A percentile compares a stretch with the other conserved stretches of the same genome.
Conservation (phyloP, 2,888 invertebrate genomes). For the Biston betularia region DNA sequence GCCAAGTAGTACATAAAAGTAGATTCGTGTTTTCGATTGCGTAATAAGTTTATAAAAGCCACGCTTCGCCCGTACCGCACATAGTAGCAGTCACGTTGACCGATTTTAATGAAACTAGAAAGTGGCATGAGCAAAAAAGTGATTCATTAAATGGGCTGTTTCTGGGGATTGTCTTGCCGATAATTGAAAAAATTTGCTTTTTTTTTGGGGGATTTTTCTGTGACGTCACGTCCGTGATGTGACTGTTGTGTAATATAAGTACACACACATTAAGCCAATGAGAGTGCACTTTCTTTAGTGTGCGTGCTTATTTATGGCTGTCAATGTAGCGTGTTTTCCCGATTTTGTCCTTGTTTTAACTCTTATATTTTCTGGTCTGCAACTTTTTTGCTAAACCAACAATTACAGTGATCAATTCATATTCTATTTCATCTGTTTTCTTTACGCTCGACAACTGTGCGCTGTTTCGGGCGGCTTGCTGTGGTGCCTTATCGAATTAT, state of each 20-base stretch:
- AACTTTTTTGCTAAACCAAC: no score
- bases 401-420: no score
- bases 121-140: constrained; percentile 5
- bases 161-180: background rate
- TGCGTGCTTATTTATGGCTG: no score
- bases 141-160: background rate
- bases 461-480: no score
- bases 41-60: constrained; percentile 63
- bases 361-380: no score
- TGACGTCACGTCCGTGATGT: background rate
- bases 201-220: background rate
- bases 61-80: constrained; percentile 42
- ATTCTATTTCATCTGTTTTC: no score
- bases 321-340: no score
- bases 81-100: constrained; percentile 49
- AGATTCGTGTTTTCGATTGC: constrained; percentile 60
- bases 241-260: background rate
- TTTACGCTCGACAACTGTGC: no score
- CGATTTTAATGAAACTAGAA: constrained; percentile 19
- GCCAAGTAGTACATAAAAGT: constrained; percentile 23
- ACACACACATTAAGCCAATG: no score
- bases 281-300: no score
- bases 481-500: no score
- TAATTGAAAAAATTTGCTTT: background rate
- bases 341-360: no score